A percentile compares a stretch with the other conserved stretches of the same genome.
phyloP scores from a whole-genome alignment of 2,113 vertebrate genomes.

The Neotoma lepida region DNA sequence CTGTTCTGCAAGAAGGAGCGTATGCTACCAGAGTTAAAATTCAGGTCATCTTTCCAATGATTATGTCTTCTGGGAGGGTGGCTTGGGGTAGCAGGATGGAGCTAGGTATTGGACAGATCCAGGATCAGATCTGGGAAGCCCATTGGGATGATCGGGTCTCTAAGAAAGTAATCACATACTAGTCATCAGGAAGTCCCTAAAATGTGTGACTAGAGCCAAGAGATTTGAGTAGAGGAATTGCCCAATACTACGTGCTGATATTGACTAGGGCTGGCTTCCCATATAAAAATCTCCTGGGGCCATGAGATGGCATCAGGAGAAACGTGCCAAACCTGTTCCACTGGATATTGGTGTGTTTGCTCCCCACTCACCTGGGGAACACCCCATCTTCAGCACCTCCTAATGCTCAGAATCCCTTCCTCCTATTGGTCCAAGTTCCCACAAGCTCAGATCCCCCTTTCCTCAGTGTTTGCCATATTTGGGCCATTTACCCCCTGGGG shows the following conservation, averaged over 20 bases:
- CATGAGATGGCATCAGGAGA: constrained; percentile 46
- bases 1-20: not conserved
- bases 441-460: not conserved
- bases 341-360: not conserved
- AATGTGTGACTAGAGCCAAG: not conserved
- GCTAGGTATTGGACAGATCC: not conserved
- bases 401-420: not conserved
- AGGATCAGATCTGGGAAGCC: not conserved
- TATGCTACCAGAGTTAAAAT: not conserved
- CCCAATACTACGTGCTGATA: not conserved
- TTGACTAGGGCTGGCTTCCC: constrained; percentile 18
- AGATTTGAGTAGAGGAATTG: not conserved
- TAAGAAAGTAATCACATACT: not conserved
- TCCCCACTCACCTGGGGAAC: not conserved
- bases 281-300: constrained; percentile 54
- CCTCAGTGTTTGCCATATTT: not conserved
- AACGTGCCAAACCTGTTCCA: constrained; percentile 51
- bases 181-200: not conserved
- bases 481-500: not conserved
- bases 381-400: not conserved
- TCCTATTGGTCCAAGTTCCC: not conserved
- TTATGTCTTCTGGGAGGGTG: not conserved
- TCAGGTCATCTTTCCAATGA: not conserved
- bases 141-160: not conserved
- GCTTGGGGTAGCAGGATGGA: not conserved